These are phyloP conservation scores for Taenioides sp. DNA, from an alignment of 2,797 vertebrate species.

Conservation along the genomic window DNA sequence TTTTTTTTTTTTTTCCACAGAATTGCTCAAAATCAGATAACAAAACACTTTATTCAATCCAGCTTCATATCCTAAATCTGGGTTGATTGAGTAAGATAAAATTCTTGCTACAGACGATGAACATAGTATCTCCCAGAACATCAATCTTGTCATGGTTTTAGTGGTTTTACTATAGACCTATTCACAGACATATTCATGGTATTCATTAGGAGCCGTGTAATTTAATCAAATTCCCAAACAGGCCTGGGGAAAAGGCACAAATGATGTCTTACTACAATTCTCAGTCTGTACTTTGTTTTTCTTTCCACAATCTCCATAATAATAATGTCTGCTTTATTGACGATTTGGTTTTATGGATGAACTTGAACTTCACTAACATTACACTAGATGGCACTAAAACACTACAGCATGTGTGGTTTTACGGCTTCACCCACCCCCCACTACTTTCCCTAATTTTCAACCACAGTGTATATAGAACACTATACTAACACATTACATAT, in stretches of 20 bases:
- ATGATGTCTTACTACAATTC: constrained; percentile 33
- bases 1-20: not conserved
- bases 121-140: constrained; percentile 16
- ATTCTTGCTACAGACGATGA: constrained; percentile 10
- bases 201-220: constrained; percentile 69
- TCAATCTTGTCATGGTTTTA: constrained; percentile 23
- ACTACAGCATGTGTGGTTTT: constrained; percentile 11
- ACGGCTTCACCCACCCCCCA: not conserved
- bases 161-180: constrained; percentile 46
- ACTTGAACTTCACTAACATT: not conserved
- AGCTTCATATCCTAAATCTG: not conserved
- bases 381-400: constrained; percentile 68
- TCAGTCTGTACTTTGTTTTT: not conserved
- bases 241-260: constrained; percentile 46
- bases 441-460: not conserved
- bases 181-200: constrained; percentile 65
- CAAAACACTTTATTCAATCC: not conserved
- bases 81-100: not conserved
- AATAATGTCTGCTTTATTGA: constrained; percentile 6
- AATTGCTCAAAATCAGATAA: not conserved
- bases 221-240: constrained; percentile 66
- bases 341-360: not conserved
- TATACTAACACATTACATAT: no score
- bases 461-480: no score
- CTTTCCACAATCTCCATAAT: not conserved